Base-by-base conservation (phyloP, 2,797 vertebrate genomes). In the Yasuhikotakia modesta region DNA sequence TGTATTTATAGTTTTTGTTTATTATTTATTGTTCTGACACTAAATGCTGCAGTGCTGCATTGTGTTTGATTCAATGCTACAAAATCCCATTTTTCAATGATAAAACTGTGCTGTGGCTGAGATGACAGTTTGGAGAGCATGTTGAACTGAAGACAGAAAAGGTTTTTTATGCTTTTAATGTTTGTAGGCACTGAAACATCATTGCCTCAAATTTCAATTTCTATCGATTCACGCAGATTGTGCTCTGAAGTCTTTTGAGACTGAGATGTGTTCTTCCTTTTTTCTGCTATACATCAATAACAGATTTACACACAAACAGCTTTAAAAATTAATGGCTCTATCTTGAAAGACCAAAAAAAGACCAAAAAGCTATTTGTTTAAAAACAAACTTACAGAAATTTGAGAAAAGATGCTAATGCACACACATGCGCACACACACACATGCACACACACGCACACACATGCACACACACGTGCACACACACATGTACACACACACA, bases 181-280 rank as follows among this genome's bases (percentile, higher is more conserved):
- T 76, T 76, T 57, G 64, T 24, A 46, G 64, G 39, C 24, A 30
- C 73, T 46, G 64, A 67, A 58, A 65, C 52, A 76, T 65, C 73
- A 58, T 53, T 21, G 64, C 64, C 52, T 76, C 52, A 76, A 76
- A 67, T 76, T 67, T 76, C 52, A 58, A 21, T 53, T 68, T 68
- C 13, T 67, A 76, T 76, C 1, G 64, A 76, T 76, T 76, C 63
- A 67, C 39, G 55, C 73, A 76, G 73, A 60, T 76, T 76, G 73
- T 58, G 46, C 58, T 74, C 48, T 57, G 50, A 66, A 75, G 50
- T 75, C 73, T 57, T 58, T 39, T 12, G 73, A 68, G 73, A n/a
- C n/a, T n/a, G n/a, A 67, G 64, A 46, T 67, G 73, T 76, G 46
- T 76, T 76, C 63, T 55, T 67, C 50, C 19, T 76, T 57, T 74